phyloP scores from a whole-genome alignment of 2,888 invertebrate species.

The Eupithecia subumbrata region DNA sequence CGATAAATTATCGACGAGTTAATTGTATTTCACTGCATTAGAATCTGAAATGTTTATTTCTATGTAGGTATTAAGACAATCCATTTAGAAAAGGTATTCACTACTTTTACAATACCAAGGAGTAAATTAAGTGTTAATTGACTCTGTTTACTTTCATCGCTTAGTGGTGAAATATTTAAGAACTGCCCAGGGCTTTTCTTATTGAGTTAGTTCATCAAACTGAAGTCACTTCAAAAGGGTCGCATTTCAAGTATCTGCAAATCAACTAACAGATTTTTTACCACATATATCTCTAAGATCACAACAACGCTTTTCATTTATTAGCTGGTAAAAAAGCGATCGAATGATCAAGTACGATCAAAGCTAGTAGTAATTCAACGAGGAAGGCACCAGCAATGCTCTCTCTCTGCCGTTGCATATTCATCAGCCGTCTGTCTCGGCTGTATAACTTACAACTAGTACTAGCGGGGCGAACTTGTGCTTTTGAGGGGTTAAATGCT shows the following conservation, averaged over 20 bases:
- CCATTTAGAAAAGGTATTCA: neutral
- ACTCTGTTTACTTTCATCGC: neutral
- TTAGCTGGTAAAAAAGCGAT: neutral
- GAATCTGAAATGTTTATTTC: neutral
- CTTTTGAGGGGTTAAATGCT: neutral
- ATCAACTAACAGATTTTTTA: neutral
- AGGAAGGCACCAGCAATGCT: neutral
- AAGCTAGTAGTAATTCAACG: neutral
- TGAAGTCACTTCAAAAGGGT: neutral
- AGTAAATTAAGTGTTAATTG: neutral
- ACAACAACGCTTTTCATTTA: neutral
- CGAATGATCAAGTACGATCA: neutral
- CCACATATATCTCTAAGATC: neutral
- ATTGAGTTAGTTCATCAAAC: neutral
- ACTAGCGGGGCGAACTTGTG: neutral
- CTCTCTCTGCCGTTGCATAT: neutral
- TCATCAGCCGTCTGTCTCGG: neutral
- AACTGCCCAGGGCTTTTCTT: neutral
- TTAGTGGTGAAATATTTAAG: neutral
- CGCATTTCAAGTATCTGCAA: neutral
- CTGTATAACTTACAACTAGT: neutral
- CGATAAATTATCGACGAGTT: neutral
- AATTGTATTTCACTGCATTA: neutral
- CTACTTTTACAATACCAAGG: too few relatives aligned
- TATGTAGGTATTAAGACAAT: neutral